Base-by-base conservation (phyloP, 2,888 invertebrate genomes). In the Rhodophaea formosa region DNA sequence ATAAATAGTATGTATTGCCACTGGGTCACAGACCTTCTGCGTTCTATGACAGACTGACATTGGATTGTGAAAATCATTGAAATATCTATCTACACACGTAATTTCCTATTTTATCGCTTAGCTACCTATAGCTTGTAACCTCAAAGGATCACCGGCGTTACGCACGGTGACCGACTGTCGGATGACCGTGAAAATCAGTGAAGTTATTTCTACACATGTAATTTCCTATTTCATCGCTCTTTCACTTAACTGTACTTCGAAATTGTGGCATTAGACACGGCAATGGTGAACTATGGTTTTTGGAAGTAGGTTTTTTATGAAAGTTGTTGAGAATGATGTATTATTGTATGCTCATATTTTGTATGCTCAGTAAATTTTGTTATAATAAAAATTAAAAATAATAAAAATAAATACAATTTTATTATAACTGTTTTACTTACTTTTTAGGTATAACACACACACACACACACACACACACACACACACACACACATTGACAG, bases 121-220 rank as follows among this genome's bases (percentile, higher is more conserved):
- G 10, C 53, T 10, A 23, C 47, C 23, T 2, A 23, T 23, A 23
- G 2, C 23, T 23, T 23, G 23, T n/a, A n/a, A n/a, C n/a, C n/a
- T n/a, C n/a, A n/a, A n/a, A n/a, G n/a, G n/a, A n/a, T n/a, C 3
- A 16, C 56, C 29, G 16, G n/a, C 30, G 5, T 53, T 8, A 1
- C 23, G 42, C 23, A 57, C 52, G 30, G 59, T 61, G 62, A 60
- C 61, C 62, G 60, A 62, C 57, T 61, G 60, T 56, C 39, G 42
- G 54, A 53, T 61, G 64, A 61, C 64, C 64, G 62, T 62, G 62
- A 62, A 62, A 57, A 61, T 56, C 52, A 43, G 39, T 57, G 44
- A 23, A 53, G 60, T 53, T 58, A 57, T 59, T 57, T 58, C 45
- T 59, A 53, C 57, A 61, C 54, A 49, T 52, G 39, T 56, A 16